These are phyloP conservation scores for Ptychochromis oligacanthus DNA, from an alignment of 2,113 vertebrate species.

Conservation along the genomic window DNA sequence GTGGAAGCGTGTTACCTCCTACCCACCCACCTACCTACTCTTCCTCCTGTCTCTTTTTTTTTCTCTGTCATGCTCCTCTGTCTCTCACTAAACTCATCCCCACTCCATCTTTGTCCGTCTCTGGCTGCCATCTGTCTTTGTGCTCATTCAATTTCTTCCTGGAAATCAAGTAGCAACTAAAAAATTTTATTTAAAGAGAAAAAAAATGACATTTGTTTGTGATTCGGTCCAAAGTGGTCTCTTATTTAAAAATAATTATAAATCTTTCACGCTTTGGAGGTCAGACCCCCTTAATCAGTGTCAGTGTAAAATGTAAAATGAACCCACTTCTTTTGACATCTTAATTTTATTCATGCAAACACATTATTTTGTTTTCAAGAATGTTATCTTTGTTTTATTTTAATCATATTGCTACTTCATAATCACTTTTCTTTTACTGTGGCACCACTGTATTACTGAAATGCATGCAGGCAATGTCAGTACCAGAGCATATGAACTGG, in stretches of 20 bases:
- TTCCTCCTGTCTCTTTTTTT: background rate
- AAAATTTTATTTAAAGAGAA: background rate
- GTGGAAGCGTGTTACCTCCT: slow-evolving; percentile 50
- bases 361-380: too few species aligned
- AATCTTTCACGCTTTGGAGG: background rate
- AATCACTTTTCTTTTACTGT: background rate
- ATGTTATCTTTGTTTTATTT: background rate
- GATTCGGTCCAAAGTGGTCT: too few species aligned
- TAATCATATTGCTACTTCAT: background rate
- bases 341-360: too few species aligned
- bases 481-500: too few species aligned
- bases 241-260: background rate
- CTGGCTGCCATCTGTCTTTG: background rate
- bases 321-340: background rate
- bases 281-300: background rate
- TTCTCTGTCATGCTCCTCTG: slow-evolving; percentile 14
- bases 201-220: background rate
- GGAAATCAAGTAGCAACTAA: background rate
- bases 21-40: background rate
- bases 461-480: too few species aligned
- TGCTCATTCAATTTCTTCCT: background rate
- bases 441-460: too few species aligned
- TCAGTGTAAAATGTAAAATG: background rate
- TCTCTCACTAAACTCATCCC: slow-evolving; percentile 26
- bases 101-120: slow-evolving; percentile 10